Evolutionary conservation across 1,140 invertebrate genomes (phyloP).

Genomic region (Prorops nasuta): DNA sequence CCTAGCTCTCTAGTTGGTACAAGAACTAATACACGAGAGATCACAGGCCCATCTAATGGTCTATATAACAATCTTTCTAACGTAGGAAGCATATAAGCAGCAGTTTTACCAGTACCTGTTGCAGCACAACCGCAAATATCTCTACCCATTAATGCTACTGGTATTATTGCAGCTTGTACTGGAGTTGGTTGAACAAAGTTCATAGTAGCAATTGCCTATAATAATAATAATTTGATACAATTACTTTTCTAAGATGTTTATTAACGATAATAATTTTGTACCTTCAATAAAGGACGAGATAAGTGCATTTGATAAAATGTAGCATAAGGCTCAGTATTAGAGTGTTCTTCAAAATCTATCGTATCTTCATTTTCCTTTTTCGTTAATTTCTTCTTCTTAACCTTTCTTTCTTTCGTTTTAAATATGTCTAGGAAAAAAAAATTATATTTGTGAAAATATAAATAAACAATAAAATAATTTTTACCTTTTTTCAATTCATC

Average conservation of each 20-base stretch:
- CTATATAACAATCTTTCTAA: conserved; percentile 89
- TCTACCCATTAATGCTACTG: conserved; percentile 81
- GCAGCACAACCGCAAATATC: conserved; percentile 96
- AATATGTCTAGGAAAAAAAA: conserved; percentile 37
- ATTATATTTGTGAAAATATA: neutral
- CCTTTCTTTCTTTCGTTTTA: conserved; percentile 42
- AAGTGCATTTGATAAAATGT: conserved; percentile 93
- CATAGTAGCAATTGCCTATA: conserved; percentile 77
- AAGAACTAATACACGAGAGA: conserved; percentile 87
- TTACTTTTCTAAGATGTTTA: too few relatives aligned
- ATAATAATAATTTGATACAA: conserved; percentile 6
- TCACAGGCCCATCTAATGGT: conserved; percentile 60
- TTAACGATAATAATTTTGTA: conserved; percentile 40
- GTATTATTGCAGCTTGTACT: conserved; percentile 93
- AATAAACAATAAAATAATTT: conserved; percentile 54
- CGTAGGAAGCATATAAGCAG: conserved; percentile 97
- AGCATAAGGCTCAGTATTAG: conserved; percentile 67
- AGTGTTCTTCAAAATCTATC: conserved; percentile 74
- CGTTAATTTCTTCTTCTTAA: conserved; percentile 38
- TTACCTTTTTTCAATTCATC: conserved; percentile 72
- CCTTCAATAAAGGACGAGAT: conserved; percentile 83
- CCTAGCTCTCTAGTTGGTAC: conserved; percentile 97
- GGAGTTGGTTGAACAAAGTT: conserved; percentile 94
- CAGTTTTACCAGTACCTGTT: conserved; percentile 98
- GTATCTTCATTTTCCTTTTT: conserved; percentile 58